Evolutionary conservation across 2,888 invertebrate genomes (phyloP).

Genomic region (Caenorhabditis drosophilae): DNA sequence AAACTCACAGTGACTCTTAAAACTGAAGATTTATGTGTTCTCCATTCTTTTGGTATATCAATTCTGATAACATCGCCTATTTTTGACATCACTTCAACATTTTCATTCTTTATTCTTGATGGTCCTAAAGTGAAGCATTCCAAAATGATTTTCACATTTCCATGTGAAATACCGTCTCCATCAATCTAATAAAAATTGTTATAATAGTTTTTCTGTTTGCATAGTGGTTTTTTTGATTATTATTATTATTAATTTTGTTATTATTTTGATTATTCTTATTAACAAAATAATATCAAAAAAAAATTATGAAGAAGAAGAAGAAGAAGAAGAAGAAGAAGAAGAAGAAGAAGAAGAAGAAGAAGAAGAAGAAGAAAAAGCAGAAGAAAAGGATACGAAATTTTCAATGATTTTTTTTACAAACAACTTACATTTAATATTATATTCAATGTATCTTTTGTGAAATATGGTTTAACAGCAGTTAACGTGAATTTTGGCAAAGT

Average conservation of each 20-base stretch:
- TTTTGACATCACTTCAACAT: constrained; percentile 24
- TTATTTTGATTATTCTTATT: too few species aligned
- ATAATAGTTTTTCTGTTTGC: background rate
- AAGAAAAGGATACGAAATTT: too few species aligned
- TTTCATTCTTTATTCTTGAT: constrained; percentile 14
- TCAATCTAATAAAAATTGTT: constrained; percentile 21
- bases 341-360: too few species aligned
- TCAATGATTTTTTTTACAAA: background rate
- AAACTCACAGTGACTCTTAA: constrained; percentile 22
- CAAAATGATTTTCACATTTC: constrained; percentile 22
- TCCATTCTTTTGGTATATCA: constrained; percentile 31
- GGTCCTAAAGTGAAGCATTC: constrained; percentile 11
- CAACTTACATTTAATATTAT: too few species aligned
- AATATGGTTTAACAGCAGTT: constrained; percentile 43
- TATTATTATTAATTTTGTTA: too few species aligned
- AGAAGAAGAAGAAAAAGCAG: too few species aligned
- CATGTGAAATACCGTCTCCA: constrained; percentile 24
- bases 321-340: too few species aligned
- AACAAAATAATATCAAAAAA: too few species aligned
- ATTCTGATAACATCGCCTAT: constrained; percentile 25
- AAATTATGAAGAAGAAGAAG: too few species aligned
- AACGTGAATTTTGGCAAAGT: constrained; percentile 45
- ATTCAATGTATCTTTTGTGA: constrained; percentile 4
- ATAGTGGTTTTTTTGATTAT: too few species aligned
- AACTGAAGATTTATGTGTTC: constrained; percentile 14